These are phyloP conservation scores for Fregetta grallaria DNA, from an alignment of 2,113 vertebrate genomes.

Conservation along the genomic window DNA sequence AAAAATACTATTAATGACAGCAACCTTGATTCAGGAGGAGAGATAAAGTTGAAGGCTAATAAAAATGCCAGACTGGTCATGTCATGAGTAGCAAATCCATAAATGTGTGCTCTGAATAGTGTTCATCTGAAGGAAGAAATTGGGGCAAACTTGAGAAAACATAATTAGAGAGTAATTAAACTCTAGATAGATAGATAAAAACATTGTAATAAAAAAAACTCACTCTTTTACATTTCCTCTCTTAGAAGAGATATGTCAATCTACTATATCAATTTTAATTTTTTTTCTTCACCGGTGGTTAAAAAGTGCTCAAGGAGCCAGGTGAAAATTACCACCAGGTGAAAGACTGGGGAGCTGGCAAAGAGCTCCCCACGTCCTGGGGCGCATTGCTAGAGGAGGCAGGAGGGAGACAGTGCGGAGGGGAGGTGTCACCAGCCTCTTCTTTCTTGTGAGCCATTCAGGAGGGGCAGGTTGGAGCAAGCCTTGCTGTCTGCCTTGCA, in stretches of 20 bases:
- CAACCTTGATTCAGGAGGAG: background rate
- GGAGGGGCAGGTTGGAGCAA: background rate
- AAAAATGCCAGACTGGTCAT: background rate
- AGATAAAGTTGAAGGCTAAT: background rate
- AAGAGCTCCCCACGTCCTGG: background rate
- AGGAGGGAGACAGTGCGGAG: background rate
- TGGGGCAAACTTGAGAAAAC: background rate
- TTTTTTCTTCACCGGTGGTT: background rate
- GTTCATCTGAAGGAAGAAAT: background rate
- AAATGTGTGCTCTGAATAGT: background rate
- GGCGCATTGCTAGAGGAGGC: accelerated
- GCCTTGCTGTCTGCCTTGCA: background rate
- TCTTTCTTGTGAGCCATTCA: background rate
- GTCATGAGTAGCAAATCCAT: background rate
- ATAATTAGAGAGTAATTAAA: conserved; percentile 22
- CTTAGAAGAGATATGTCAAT: background rate
- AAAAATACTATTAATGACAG: background rate
- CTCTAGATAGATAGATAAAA: background rate
- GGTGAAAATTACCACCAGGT: background rate
- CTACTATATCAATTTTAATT: background rate
- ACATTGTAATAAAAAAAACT: background rate
- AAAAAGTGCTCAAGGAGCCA: background rate
- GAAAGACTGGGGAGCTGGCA: background rate
- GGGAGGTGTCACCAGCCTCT: background rate
- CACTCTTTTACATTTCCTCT: background rate